phyloP scores from a whole-genome alignment of 2,888 invertebrate species.

The Dryobotodes eremita region DNA sequence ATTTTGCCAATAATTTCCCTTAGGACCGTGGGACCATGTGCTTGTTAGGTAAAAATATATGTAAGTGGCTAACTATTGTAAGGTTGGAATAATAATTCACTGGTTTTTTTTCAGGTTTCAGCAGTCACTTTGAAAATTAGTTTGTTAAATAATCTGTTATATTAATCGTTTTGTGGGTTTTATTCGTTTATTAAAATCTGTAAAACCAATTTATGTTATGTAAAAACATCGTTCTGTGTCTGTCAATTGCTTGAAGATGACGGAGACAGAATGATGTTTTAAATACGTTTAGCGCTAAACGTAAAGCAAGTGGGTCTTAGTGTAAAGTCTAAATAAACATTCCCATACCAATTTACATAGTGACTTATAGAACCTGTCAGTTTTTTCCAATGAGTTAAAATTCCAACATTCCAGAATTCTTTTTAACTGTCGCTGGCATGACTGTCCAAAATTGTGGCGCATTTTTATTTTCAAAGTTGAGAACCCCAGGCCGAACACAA shows the following conservation, averaged over 20 bases:
- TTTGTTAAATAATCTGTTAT: background rate
- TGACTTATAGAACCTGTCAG: background rate
- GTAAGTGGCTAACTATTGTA: background rate
- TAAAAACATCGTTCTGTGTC: background rate
- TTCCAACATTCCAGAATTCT: background rate
- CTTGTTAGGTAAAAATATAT: background rate
- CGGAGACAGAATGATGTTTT: background rate
- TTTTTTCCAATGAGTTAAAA: background rate
- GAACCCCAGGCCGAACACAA: conserved; percentile 71
- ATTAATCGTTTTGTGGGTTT: background rate
- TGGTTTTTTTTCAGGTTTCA: background rate
- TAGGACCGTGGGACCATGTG: background rate
- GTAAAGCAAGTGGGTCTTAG: background rate
- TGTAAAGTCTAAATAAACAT: background rate
- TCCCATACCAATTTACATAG: background rate
- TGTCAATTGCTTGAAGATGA: no score
- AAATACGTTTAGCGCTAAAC: background rate
- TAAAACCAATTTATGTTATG: background rate
- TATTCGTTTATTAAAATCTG: background rate
- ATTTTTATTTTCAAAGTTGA: conserved; percentile 64
- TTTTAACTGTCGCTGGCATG: background rate
- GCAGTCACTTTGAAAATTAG: background rate
- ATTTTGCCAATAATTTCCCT: conserved; percentile 1
- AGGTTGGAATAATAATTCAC: background rate
- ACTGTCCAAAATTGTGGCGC: background rate